phyloP scores from a whole-genome alignment of 2,797 vertebrate species.

The Notamacropus eugenii region DNA sequence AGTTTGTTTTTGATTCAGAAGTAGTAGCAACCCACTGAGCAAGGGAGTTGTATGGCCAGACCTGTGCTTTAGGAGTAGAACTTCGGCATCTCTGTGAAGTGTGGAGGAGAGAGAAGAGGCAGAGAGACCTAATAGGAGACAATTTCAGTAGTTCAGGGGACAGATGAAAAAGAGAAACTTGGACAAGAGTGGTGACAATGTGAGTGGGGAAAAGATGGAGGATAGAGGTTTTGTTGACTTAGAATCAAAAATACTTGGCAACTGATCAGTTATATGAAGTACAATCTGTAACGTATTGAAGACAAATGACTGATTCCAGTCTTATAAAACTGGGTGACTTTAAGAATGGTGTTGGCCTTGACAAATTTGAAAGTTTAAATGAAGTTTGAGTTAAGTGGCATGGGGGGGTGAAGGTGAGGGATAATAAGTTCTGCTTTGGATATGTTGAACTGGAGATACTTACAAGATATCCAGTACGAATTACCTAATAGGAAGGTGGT shows the following conservation, averaged over 20 bases:
- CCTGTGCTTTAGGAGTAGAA: not conserved
- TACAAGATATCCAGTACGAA: not conserved
- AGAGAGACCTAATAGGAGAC: not conserved
- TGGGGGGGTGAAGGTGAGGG: not conserved
- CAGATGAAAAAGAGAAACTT: not conserved
- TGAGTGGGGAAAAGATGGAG: not conserved
- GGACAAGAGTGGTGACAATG: not conserved
- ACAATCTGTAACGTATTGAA: not conserved
- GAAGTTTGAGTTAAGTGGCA: not conserved
- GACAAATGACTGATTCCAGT: not conserved
- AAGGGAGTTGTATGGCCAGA: not conserved
- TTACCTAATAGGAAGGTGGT: not conserved
- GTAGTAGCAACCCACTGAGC: no score
- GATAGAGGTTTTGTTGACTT: not conserved
- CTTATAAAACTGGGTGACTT: not conserved
- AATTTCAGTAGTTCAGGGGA: not conserved
- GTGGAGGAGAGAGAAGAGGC: not conserved
- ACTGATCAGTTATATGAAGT: not conserved
- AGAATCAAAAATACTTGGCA: no score
- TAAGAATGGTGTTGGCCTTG: not conserved
- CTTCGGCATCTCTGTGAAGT: not conserved
- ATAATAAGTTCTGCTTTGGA: not conserved
- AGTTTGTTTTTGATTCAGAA: not conserved
- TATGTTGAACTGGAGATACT: not conserved
- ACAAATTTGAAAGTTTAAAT: not conserved